A percentile compares a stretch with the other conserved stretches of the same genome.
phyloP scores from a whole-genome alignment of 92 coral and sea anemone genomes.

The Scolanthus callimorphus region DNA sequence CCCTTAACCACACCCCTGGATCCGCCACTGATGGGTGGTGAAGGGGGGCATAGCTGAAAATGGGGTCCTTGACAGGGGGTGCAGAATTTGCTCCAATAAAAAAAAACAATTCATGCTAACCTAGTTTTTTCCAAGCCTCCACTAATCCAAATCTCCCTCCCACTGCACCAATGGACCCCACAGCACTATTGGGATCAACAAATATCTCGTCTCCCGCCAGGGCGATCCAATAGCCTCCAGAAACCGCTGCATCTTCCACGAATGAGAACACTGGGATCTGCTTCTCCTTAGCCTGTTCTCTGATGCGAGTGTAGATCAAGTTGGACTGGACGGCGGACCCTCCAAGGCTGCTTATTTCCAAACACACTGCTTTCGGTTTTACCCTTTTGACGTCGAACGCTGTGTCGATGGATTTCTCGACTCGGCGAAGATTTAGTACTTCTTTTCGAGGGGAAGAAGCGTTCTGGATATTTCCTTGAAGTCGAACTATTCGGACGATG shows the following conservation, averaged over 20 bases:
- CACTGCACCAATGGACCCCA: conserved; percentile 85
- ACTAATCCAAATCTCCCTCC: conserved; percentile 50
- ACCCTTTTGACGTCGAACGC: conserved; percentile 69
- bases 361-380: conserved; percentile 78
- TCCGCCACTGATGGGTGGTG: too few relatives aligned
- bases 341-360: conserved; percentile 75
- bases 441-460: conserved; percentile 8
- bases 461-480: conserved; percentile 57
- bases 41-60: too few relatives aligned
- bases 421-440: conserved; percentile 38
- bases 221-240: conserved; percentile 89
- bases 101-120: too few relatives aligned
- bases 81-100: too few relatives aligned
- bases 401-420: conserved; percentile 60
- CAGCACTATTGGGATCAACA: conserved; percentile 60
- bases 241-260: conserved; percentile 71
- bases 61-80: too few relatives aligned
- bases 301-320: conserved; percentile 69
- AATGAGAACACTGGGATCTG: conserved; percentile 73
- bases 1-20: too few relatives aligned
- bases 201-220: conserved; percentile 85
- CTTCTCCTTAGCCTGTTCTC: conserved; percentile 47
- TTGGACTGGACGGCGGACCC: conserved; percentile 78
- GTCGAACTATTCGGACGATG: conserved; percentile 77
- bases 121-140: conserved; percentile 75